Evolutionary conservation across 2,113 vertebrate species (phyloP).

Genomic region (Eretmochelys imbricata): DNA sequence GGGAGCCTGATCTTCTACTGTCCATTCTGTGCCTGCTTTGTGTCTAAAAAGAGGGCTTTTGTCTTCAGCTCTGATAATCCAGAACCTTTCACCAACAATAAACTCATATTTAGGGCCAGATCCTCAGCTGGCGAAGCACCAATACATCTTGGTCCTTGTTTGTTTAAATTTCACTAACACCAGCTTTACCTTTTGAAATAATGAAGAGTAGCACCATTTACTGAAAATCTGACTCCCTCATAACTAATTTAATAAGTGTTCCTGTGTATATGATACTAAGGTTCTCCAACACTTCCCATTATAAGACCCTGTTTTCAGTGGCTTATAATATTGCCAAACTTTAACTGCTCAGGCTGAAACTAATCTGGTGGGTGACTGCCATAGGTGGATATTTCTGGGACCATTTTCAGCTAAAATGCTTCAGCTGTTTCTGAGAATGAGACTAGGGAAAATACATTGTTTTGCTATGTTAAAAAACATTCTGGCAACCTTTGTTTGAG

Average conservation of each 20-base stretch:
- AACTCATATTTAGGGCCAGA: neutral
- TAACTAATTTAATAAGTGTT: accelerated
- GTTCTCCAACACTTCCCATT: neutral
- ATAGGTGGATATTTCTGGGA: neutral
- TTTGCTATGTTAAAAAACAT: neutral
- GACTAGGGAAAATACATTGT: neutral
- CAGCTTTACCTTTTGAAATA: neutral
- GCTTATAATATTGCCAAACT: neutral
- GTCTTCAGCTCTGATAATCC: neutral
- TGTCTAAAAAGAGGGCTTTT: neutral
- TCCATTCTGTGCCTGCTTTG: neutral
- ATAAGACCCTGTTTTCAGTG: neutral
- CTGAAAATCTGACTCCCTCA: neutral
- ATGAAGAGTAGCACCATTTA: neutral
- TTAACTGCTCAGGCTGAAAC: no score
- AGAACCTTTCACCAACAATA: neutral
- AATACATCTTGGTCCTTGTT: neutral
- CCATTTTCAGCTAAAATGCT: neutral
- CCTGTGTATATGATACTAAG: no score
- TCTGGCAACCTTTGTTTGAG: neutral
- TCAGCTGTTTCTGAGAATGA: neutral
- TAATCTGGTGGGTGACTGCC: no score
- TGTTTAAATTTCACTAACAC: neutral
- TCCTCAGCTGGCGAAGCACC: no score
- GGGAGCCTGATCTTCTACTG: neutral